These are phyloP conservation scores for Lutraria lutraria DNA, from an alignment of 2,888 invertebrate genomes.

Conservation along the genomic window DNA sequence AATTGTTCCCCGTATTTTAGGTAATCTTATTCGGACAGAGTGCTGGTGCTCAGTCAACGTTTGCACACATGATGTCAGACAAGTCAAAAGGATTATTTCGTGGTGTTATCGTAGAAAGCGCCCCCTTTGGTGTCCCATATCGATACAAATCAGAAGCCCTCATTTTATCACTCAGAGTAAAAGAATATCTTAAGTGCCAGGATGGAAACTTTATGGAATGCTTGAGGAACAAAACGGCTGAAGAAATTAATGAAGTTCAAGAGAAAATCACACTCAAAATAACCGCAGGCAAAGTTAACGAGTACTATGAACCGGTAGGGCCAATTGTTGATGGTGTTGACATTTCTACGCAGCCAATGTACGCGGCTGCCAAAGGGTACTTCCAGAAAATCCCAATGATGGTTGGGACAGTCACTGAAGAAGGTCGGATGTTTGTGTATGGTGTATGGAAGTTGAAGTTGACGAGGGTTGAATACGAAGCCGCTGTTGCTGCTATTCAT, in stretches of 20 bases:
- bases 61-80: conserved; percentile 70
- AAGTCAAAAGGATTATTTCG: conserved; percentile 69
- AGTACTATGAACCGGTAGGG: conserved; percentile 80
- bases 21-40: conserved; percentile 78
- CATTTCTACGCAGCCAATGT: conserved; percentile 73
- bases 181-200: conserved; percentile 68
- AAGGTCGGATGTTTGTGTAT: conserved; percentile 78
- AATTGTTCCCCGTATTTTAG: conserved; percentile 55
- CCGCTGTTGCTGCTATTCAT: conserved; percentile 42
- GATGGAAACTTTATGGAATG: conserved; percentile 70
- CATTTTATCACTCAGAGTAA: conserved; percentile 64
- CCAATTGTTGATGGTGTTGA: conserved; percentile 79
- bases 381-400: conserved; percentile 78
- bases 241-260: conserved; percentile 77
- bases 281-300: conserved; percentile 76
- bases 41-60: conserved; percentile 77
- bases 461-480: conserved; percentile 48
- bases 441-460: conserved; percentile 64
- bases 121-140: conserved; percentile 74
- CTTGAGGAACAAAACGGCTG: conserved; percentile 69
- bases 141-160: conserved; percentile 73
- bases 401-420: conserved; percentile 79
- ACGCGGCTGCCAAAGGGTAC: conserved; percentile 63
- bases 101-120: conserved; percentile 73
- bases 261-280: conserved; percentile 61